Percentiles rank a stretch among this genome's conserved stretches.
phyloP scores from a whole-genome alignment of 2,797 vertebrate species.

The Pelochelys cantorii region DNA sequence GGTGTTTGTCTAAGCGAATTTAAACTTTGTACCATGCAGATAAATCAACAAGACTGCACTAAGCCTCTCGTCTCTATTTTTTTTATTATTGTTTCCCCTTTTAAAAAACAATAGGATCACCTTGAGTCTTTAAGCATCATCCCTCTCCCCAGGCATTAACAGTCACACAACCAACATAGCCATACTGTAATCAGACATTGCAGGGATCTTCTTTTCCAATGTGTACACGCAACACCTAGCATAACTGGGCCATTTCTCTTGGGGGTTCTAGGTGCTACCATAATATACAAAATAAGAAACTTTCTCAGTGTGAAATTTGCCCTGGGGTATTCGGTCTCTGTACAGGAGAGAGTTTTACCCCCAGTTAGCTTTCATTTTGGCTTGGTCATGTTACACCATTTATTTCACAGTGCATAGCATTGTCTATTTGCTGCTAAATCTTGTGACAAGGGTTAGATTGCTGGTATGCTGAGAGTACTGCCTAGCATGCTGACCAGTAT shows the following conservation, averaged over 20 bases:
- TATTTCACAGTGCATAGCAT: neutral
- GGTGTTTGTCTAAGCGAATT: slow-evolving; percentile 32
- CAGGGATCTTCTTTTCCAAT: neutral
- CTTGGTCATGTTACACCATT: neutral
- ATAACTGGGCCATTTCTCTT: neutral
- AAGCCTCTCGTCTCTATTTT: neutral
- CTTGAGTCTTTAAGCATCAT: neutral
- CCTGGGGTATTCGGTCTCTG: neutral
- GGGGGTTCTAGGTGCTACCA: neutral
- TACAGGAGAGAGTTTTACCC: neutral
- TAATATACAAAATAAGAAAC: neutral
- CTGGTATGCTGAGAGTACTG: neutral
- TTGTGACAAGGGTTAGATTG: neutral
- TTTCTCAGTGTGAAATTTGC: neutral
- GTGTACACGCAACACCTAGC: neutral
- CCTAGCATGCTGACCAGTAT: neutral
- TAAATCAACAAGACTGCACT: neutral
- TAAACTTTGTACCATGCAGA: slow-evolving; percentile 11
- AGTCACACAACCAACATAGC: neutral
- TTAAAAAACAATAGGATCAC: neutral
- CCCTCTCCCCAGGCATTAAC: neutral
- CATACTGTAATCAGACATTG: neutral
- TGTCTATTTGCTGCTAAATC: neutral
- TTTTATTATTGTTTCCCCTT: neutral
- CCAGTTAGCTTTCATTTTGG: neutral